A percentile compares a stretch with the other conserved stretches of the same genome.
These are phyloP conservation scores for Geodia barretti DNA, from an alignment of 37 sponge, comb jelly and placozoan species.

Conservation along the genomic window DNA sequence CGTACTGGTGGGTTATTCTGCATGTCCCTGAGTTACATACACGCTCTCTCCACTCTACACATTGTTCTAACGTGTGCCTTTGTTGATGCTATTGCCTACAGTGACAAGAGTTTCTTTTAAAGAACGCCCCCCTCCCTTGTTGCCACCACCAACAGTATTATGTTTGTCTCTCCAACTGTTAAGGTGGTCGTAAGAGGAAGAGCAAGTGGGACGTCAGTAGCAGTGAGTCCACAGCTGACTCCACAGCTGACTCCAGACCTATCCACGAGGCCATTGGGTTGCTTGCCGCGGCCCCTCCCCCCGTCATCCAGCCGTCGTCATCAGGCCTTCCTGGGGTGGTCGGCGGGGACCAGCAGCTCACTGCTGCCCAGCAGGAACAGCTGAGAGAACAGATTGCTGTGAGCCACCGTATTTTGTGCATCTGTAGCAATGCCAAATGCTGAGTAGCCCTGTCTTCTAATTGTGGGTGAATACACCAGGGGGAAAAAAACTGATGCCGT, in stretches of 20 bases:
- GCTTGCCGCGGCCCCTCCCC: background rate
- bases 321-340: background rate
- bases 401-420: background rate
- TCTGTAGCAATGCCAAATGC: background rate
- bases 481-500: too few relatives aligned
- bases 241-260: constrained; percentile 30
- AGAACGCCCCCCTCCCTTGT: background rate
- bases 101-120: too few relatives aligned
- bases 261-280: constrained; percentile 46
- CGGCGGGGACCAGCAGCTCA: constrained; percentile 17
- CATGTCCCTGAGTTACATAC: background rate
- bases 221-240: constrained; percentile 30
- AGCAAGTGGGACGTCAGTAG: constrained; percentile 12
- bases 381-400: constrained; percentile 75
- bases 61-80: background rate
- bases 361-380: constrained; percentile 63
- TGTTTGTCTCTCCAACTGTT: background rate
- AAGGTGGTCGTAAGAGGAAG: background rate
- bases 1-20: too few relatives aligned
- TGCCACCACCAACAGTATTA: background rate
- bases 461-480: too few relatives aligned
- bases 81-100: too few relatives aligned
- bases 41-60: background rate
- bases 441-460: too few relatives aligned
- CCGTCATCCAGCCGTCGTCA: background rate